Conservation (phyloP, 1,140 invertebrate species). For the Berghia stephanieae region DNA sequence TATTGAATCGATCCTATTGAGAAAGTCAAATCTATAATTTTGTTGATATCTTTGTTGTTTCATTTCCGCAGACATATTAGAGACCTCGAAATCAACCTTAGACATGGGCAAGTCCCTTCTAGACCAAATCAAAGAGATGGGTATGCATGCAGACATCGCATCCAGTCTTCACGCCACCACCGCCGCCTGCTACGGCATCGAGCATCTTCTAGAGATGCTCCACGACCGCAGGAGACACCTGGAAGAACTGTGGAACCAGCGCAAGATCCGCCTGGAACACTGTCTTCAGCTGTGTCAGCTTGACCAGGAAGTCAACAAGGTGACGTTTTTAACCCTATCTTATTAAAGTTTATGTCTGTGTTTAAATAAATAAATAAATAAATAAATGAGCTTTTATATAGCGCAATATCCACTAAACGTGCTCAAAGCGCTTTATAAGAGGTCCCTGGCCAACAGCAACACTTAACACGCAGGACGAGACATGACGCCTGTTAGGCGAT, state of each 20-base stretch:
- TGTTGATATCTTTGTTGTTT: no score
- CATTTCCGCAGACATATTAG: conserved; percentile 76
- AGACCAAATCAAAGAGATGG: conserved; percentile 70
- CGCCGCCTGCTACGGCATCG: conserved; percentile 68
- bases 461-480: no score
- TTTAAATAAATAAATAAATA: no score
- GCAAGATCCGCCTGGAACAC: conserved; percentile 76
- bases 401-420: no score
- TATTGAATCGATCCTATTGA: no score
- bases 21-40: no score
- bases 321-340: no score
- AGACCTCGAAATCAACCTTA: conserved; percentile 79
- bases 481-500: no score
- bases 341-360: neutral
- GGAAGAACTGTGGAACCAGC: conserved; percentile 78
- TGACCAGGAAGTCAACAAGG: conserved; percentile 77
- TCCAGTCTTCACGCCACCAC: conserved; percentile 67
- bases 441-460: no score
- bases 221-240: conserved; percentile 80
- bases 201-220: conserved; percentile 71
- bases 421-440: no score
- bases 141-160: conserved; percentile 65
- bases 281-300: conserved; percentile 79
- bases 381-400: no score
- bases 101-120: conserved; percentile 82